Evolutionary conservation across 2,113 vertebrate species (phyloP), one percentile per base, ranked within the genome.

Genomic region (Eptesicus fuscus): DNA sequence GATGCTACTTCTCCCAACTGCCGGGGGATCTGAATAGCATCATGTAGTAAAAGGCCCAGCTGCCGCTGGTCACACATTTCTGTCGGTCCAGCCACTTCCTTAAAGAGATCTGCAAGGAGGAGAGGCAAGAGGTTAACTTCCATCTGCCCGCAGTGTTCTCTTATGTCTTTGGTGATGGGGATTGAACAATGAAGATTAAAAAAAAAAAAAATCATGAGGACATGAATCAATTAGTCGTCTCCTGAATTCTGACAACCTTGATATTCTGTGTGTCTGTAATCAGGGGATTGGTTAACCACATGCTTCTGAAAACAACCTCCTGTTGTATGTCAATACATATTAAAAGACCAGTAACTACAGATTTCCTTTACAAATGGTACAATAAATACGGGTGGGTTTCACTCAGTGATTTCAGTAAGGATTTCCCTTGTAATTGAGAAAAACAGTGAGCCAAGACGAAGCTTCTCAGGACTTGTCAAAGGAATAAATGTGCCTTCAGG

Each of bases 1-100:
- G 99, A 99, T 0, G 99, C 99, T 83, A 99, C 99, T 97, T 99
- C 99, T 0, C 99, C 99, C 17, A 99, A 99, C 97, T 99, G 99
- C 65, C 99, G 98, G 0, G 99, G 99, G 96, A 99, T 99, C 98
- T 99, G 99, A 95, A 99, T 99, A 77, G 99, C 99, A 35, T 99
- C 99, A 0, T 99, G 99, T 20, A 99, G 99, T 65, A 99, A 98
- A 79, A 99, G 98, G 3, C 99, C 99, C 14, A 99, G 98, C 97
- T 99, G 99, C 92, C 99, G 98, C 98, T 99, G 99, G 98, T 99
- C 99, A 18, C 99, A 99, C 59, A 99, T 99, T 95, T 99, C 99
- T 0, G 98, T 99, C 0, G 99, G 97, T 0, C 99, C 99, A 0
- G 99, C 98, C 90, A 99, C 99, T 97, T 99, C 99, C 90, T 98